Base-by-base conservation (phyloP, 2,113 vertebrate species). In the Lepus americanus region DNA sequence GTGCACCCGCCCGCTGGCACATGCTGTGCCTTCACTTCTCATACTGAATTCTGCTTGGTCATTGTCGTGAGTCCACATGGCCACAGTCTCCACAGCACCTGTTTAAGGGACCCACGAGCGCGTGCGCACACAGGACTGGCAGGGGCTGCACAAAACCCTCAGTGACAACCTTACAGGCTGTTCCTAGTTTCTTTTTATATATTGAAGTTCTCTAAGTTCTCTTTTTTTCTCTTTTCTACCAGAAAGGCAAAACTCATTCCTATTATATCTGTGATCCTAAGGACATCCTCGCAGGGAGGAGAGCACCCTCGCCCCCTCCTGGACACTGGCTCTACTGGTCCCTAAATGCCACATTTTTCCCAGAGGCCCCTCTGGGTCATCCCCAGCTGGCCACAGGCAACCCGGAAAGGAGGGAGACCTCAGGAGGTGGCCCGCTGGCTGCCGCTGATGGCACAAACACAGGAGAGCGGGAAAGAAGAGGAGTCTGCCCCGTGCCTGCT, bases 171-270 rank as follows among this genome's bases (percentile, higher is more conserved):
- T 82, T 36, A 51, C 27, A 51, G 29, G 39, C 55, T 59, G 55
- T 55, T 66, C 76, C 7, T 59, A 83, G 2, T 29, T 74, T 69
- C 44, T 20, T 77, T 22, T 23, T 69, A 44, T 19, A 59, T 14
- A 59, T 89, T 86, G 36, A 55, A 14, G 7, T 63, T 90, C 93
- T 77, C 70, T 3, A 90, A 70, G 27, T 33, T 51, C 10, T 81
- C 5, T 66, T 31, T n/a, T n/a, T 36, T 74, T 29, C 23, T 33
- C 51, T 33, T 39, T 51, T 61, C 33, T 31, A 66, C 39, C 80
- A 95, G 53, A 69, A 93, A 87, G 92, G 51, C 10, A 90, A 87
- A 10, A 61, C 27, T 67, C 36, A 7, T 72, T 84, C 55, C 64
- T 31, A 82, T 59, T 31, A 79, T 16, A 85, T 55, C 55, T 55